These are phyloP conservation scores for Empis stercorea DNA, from an alignment of 2,888 invertebrate genomes.

Conservation along the genomic window DNA sequence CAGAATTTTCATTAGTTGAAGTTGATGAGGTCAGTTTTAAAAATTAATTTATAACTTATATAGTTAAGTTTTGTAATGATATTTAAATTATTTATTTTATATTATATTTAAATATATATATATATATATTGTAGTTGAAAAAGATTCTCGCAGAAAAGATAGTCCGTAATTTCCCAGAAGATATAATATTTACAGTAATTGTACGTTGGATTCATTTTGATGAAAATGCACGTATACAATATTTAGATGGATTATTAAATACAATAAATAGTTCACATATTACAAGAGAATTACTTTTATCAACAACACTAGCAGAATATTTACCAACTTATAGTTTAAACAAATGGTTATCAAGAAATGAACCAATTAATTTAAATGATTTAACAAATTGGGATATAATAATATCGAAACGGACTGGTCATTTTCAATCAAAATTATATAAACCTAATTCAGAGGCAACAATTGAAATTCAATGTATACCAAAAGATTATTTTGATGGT, in stretches of 20 bases:
- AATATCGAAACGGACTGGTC: conserved; percentile 7
- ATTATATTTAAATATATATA: neutral
- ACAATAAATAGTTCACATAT: conserved; percentile 7
- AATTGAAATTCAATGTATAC: conserved; percentile 2
- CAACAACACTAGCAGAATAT: neutral
- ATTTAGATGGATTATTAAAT: conserved; percentile 9
- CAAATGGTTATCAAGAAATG: conserved; percentile 2
- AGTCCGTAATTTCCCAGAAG: conserved; percentile 1
- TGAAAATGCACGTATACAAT: conserved; percentile 5
- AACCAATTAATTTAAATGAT: conserved; percentile 1
- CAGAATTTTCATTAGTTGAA: conserved; percentile 11
- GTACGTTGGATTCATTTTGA: conserved; percentile 12
- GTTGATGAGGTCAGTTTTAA: conserved; percentile 11
- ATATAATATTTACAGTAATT: conserved; percentile 5
- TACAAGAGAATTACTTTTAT: conserved; percentile 8
- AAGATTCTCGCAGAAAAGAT: conserved; percentile 1
- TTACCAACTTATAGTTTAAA: neutral
- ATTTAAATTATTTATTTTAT: neutral
- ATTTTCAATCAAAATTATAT: conserved; percentile 5
- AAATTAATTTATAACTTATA: too few relatives aligned
- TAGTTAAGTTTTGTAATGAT: neutral
- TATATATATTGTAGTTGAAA: neutral
- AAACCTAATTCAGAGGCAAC: conserved; percentile 6
- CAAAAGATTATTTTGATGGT: conserved; percentile 6
- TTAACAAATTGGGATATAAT: conserved; percentile 5